Percentiles rank a stretch among this genome's conserved stretches.
Evolutionary conservation across 2,113 vertebrate genomes (phyloP).

Genomic region (Calyptommatus sinebrachiatus): DNA sequence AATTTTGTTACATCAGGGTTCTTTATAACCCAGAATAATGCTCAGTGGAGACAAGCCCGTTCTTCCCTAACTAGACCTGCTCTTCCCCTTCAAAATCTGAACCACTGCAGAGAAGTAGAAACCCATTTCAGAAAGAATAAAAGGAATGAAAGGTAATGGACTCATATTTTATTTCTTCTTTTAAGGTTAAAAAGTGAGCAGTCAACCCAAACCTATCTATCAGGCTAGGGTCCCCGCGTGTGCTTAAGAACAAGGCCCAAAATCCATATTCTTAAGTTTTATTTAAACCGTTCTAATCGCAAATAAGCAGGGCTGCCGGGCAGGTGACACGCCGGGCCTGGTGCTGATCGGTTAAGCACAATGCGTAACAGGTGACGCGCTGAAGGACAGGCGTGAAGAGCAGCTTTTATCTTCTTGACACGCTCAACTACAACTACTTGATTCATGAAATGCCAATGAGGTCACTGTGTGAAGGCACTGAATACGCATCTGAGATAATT

Average conservation of each 20-base stretch:
- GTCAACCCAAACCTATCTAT: background rate
- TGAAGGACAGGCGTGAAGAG: constrained; percentile 68
- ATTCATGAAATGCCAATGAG: constrained; percentile 82
- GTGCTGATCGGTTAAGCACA: constrained; percentile 61
- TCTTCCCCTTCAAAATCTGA: background rate
- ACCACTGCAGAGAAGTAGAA: background rate
- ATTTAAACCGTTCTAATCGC: constrained; percentile 33
- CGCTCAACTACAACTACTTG: constrained; percentile 75
- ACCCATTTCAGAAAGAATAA: background rate
- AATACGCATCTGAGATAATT: constrained; percentile 94
- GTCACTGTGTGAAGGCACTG: constrained; percentile 80
- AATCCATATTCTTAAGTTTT: constrained; percentile 42
- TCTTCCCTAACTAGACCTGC: background rate
- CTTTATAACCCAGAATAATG: too few species aligned
- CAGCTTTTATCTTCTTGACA: constrained; percentile 82
- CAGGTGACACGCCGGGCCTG: constrained; percentile 41
- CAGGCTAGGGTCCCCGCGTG: background rate
- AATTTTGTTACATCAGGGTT: too few species aligned
- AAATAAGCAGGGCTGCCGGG: constrained; percentile 44
- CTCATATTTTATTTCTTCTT: background rate
- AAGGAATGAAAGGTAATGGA: background rate
- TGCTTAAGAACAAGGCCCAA: constrained; percentile 2
- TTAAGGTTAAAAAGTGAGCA: background rate
- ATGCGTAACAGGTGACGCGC: constrained; percentile 73
- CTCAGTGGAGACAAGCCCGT: background rate